Conservation (phyloP, 2,113 vertebrate species). For the Sinosuthora webbiana region DNA sequence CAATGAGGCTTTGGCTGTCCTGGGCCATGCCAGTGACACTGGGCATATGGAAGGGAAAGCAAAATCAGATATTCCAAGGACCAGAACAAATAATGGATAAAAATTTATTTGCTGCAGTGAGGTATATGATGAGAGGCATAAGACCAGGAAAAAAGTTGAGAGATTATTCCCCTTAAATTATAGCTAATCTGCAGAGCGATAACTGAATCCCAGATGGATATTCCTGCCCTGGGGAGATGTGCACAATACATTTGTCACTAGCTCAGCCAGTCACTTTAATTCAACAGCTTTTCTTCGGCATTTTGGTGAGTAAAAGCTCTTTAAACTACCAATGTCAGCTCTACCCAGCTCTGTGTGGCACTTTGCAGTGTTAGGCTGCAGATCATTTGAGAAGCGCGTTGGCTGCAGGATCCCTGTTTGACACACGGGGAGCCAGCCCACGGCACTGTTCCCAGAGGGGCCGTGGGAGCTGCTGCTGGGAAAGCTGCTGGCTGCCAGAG, state of each 20-base stretch:
- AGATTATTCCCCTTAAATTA: constrained; percentile 54
- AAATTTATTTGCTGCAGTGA: constrained; percentile 56
- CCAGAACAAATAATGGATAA: not conserved
- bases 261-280: not conserved
- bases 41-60: not conserved
- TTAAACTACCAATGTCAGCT: not conserved
- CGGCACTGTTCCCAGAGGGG: not conserved
- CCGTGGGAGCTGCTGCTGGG: not conserved
- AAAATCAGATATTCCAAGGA: not conserved
- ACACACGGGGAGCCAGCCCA: not conserved
- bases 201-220: constrained; percentile 19
- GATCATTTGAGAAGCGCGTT: not conserved
- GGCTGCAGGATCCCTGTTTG: not conserved
- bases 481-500: not conserved
- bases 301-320: constrained; percentile 25
- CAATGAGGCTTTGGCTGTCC: not conserved
- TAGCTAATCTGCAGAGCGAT: constrained; percentile 27
- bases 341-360: not conserved
- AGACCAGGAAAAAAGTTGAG: not conserved
- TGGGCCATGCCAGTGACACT: not conserved
- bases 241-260: not conserved
- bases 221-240: not conserved
- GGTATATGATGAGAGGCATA: constrained; percentile 7
- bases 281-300: not conserved
- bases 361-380: not conserved